Evolutionary conservation across 2,797 vertebrate genomes (phyloP), one percentile per base, ranked within the genome.

Genomic region (Acipenser transmontanus): DNA sequence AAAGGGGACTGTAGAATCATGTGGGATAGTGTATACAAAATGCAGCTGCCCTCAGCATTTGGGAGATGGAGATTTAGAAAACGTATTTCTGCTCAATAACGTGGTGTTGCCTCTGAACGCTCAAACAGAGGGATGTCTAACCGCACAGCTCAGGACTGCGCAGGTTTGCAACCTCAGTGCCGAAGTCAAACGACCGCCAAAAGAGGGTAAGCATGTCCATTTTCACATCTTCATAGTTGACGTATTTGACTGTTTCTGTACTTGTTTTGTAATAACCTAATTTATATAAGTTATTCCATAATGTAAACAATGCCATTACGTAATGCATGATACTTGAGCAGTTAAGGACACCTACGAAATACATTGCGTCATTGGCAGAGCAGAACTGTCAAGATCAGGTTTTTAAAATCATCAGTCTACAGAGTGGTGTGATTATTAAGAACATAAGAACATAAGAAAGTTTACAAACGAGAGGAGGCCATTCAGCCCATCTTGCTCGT

Each of bases 11-110:
- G 94, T 93, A 12, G 95, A 98, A 78, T 91, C 95, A 3, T 99
- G 97, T 87, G 97, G 96, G 83, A 94, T 97, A 76, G 97, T 98
- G 91, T 97, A 97, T 86, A 94, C 95, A 67, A 99, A 98, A 86
- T 99, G 96, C 87, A 95, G 94, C 82, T 99, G 97, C 76, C 97
- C 95, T 69, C 97, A 99, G 84, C 96, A 99, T 84, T 88, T 99
- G 85, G 95, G 97, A 76, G 96, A 97, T 77, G 95, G 92, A 85
- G 96, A 96, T 72, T 90, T 93, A 73, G 95, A 97, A 56, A 94
- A 91, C 73, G 91, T 96, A 84, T 91, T 97, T 76, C 89, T 96
- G 89, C 91, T 99, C 83, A 98, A 94, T 83, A 99, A 99, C 1
- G 93, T 99, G 86, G 94, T 99, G 77, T 90, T 99, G 87, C 97